Percentiles rank a stretch among this genome's conserved stretches.
Conservation (phyloP, 23 tunicate species). For the Aplidium turbinatum region DNA sequence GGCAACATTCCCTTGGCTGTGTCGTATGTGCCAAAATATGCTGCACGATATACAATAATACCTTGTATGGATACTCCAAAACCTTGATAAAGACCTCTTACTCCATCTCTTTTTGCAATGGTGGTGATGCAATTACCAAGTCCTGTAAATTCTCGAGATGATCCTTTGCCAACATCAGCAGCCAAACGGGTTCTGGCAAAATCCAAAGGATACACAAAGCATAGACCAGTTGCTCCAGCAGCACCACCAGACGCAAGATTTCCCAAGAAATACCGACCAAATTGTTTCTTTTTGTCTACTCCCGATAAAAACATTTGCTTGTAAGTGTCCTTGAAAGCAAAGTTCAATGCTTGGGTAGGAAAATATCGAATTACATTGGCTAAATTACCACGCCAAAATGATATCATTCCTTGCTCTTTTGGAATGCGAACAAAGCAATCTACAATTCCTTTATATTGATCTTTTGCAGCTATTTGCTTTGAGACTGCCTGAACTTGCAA, state of each 20-base stretch:
- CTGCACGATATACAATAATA: slow-evolving; percentile 72
- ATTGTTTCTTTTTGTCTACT: slow-evolving; percentile 79
- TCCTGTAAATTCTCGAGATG: slow-evolving; percentile 67
- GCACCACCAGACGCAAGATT: slow-evolving; percentile 97
- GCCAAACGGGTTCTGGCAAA: slow-evolving; percentile 91
- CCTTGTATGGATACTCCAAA: slow-evolving; percentile 82
- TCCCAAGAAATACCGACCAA: slow-evolving; percentile 73
- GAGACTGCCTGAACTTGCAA: slow-evolving; percentile 78
- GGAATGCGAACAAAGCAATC: slow-evolving; percentile 72
- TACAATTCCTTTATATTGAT: slow-evolving; percentile 73
- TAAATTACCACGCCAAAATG: slow-evolving; percentile 91
- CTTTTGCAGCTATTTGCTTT: slow-evolving; percentile 44
- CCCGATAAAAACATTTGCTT: slow-evolving; percentile 72
- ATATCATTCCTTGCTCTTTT: slow-evolving; percentile 57
- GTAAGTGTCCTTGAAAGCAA: slow-evolving; percentile 93
- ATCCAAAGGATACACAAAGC: slow-evolving; percentile 91
- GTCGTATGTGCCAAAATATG: slow-evolving; percentile 82
- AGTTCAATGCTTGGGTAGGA: slow-evolving; percentile 92
- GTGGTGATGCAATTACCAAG: slow-evolving; percentile 75
- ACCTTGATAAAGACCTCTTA: slow-evolving; percentile 84
- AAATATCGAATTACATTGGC: slow-evolving; percentile 93
- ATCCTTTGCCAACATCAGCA: slow-evolving; percentile 69
- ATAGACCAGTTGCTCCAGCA: slow-evolving; percentile 88
- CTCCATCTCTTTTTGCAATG: slow-evolving; percentile 69
- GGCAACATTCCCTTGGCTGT: slow-evolving; percentile 74